Evolutionary conservation across 30 jellyfish, hydroid and myxozoan genomes (phyloP).

Genomic region (Chrysaora quinquecirrha): DNA sequence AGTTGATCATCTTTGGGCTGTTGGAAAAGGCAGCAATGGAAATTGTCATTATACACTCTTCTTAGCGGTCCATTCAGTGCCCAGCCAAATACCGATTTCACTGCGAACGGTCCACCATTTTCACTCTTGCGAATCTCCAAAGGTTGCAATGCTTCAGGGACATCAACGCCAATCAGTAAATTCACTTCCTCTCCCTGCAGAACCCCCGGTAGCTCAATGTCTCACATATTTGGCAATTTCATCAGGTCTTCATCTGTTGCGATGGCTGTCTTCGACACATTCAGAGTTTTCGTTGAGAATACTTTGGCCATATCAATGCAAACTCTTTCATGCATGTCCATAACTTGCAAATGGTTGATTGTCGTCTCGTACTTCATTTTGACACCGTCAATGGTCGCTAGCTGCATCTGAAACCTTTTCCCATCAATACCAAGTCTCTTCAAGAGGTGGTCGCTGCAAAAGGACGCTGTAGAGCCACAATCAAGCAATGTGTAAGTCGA

Average conservation of each 20-base stretch:
- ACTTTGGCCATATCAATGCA: neutral
- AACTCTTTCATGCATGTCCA: neutral
- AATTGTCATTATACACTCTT: neutral
- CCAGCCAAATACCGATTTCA: constrained; percentile 1
- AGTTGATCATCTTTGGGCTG: neutral
- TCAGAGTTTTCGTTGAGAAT: neutral
- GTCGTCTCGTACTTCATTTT: neutral
- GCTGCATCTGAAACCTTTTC: neutral
- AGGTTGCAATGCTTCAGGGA: constrained; percentile 1
- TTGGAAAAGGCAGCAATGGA: neutral
- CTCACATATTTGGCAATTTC: neutral
- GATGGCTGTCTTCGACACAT: neutral
- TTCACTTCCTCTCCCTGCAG: neutral
- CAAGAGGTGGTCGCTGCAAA: too few relatives aligned
- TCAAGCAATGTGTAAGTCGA: too few relatives aligned
- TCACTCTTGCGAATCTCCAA: neutral
- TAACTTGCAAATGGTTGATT: neutral
- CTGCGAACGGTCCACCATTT: neutral
- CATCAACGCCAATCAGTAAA: neutral
- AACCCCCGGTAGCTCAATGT: neutral
- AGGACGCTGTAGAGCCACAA: too few relatives aligned
- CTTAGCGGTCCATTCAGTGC: constrained; percentile 2
- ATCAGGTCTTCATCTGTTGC: neutral
- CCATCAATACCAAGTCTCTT: neutral
- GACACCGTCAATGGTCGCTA: neutral